Evolutionary conservation across 2,113 vertebrate species (phyloP), one percentile per base, ranked within the genome.

Genomic region (Cyprinodon variegatus): DNA sequence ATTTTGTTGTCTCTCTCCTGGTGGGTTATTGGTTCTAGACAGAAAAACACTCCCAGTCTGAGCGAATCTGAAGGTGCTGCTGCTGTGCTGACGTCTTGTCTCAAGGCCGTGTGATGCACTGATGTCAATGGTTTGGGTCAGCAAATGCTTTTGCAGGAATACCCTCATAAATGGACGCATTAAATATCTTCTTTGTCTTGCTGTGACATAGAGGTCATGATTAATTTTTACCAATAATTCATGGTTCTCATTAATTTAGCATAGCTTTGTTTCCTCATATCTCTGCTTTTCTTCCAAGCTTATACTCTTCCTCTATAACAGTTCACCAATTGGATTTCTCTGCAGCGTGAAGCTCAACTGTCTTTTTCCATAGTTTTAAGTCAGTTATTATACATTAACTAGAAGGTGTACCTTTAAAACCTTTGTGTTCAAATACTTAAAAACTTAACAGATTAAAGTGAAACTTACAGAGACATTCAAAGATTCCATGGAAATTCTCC

Each of bases 31-130:
- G 3, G 22, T 41, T 8, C 4, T 8, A 20, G 53, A n/a, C 39
- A 40, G 46, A 46, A 61, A 61, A 67, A 61, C 60, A 14, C 50
- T 15, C 0, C 0, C 12, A 4, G 15, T 50, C 3, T 48, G 45
- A 29, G 66, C 4, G 43, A 40, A 63, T 57, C 13, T 36, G 12
- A 39, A 65, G 9, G 22, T 1, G 50, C 43, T 50, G 40, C 22
- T 38, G 57, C 6, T 2, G 41, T 12, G 61, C 75, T 82, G 85
- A 87, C 79, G 79, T 82, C 66, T 74, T 9, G 10, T 71, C 76
- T 84, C 85, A 77, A 79, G 85, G 82, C 41, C 70, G 37, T 6
- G 3, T 15, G 11, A 0, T 38, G 48, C 39, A 36, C 20, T 77
- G 72, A 77, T 40, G 7, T 38, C 15, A 68, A 36, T 50, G 38